A percentile compares a stretch with the other conserved stretches of the same genome.
Evolutionary conservation across 2,888 invertebrate genomes (phyloP).

Genomic region (Conistra vaccinii): DNA sequence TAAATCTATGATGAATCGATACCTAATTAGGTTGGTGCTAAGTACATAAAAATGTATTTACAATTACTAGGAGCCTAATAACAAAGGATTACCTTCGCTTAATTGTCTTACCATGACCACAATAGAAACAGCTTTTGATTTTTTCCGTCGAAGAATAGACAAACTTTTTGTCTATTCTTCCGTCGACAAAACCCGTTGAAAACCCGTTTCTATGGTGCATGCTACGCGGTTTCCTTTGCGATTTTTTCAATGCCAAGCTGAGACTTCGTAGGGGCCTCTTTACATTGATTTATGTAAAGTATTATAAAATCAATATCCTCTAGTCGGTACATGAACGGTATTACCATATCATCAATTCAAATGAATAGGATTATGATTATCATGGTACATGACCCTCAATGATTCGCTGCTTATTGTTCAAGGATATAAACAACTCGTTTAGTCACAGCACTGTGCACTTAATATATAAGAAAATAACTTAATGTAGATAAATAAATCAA

Average conservation of each 20-base stretch:
- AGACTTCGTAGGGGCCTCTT: neutral
- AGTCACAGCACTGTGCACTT: neutral
- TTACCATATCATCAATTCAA: slow-evolving; percentile 43
- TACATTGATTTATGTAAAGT: neutral
- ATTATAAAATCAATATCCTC: slow-evolving; percentile 39
- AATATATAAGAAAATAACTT: too few relatives aligned
- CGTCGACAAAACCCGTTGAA: too few relatives aligned
- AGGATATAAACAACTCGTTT: slow-evolving; percentile 3
- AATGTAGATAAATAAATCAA: too few relatives aligned
- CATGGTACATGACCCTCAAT: neutral
- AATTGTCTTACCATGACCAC: neutral
- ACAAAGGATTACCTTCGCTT: neutral
- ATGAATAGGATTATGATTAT: slow-evolving; percentile 33
- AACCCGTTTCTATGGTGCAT: too few relatives aligned
- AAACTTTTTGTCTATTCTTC: too few relatives aligned
- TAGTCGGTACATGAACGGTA: slow-evolving; percentile 23
- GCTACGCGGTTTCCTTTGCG: neutral
- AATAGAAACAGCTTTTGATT: too few relatives aligned
- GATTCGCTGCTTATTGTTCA: slow-evolving; percentile 21
- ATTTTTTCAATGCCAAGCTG: neutral
- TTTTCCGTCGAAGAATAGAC: too few relatives aligned
- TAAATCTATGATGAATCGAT: neutral
- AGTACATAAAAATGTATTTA: too few relatives aligned
- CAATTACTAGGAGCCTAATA: neutral
- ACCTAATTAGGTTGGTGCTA: neutral